Evolutionary conservation across 1,140 invertebrate genomes (phyloP).

Genomic region (Philopotamus ludificatus): DNA sequence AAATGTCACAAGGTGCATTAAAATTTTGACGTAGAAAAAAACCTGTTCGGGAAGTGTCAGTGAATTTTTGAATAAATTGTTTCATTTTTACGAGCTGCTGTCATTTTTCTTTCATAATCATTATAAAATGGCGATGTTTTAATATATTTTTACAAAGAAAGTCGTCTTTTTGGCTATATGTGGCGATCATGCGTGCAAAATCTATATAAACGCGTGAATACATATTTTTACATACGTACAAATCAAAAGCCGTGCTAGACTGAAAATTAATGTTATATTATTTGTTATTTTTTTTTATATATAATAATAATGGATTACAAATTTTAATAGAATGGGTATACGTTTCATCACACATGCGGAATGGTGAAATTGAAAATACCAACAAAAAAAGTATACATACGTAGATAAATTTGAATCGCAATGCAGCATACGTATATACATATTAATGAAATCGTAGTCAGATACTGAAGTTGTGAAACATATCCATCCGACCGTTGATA

Average conservation of each 20-base stretch:
- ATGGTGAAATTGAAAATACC: no score
- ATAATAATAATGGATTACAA: no score
- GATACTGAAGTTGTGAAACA: neutral
- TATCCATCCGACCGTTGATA: neutral
- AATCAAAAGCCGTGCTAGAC: no score
- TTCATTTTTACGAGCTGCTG: neutral
- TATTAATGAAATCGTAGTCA: neutral
- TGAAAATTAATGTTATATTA: no score
- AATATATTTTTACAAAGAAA: neutral
- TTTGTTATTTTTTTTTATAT: no score
- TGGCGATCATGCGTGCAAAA: neutral
- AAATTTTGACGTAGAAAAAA: neutral
- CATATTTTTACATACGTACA: no score
- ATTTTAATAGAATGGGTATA: no score
- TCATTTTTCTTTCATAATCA: neutral
- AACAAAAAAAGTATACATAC: no score
- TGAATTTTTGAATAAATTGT: neutral
- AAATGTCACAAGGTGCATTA: constrained; percentile 4
- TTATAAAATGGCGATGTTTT: neutral
- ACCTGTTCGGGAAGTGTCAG: neutral
- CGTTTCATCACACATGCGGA: no score
- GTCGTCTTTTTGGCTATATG: neutral
- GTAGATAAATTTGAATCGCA: no score
- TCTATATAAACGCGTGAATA: neutral
- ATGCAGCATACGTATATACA: no score